phyloP scores from a whole-genome alignment of 2,797 vertebrate genomes.

The Crocodylus rhombifer region DNA sequence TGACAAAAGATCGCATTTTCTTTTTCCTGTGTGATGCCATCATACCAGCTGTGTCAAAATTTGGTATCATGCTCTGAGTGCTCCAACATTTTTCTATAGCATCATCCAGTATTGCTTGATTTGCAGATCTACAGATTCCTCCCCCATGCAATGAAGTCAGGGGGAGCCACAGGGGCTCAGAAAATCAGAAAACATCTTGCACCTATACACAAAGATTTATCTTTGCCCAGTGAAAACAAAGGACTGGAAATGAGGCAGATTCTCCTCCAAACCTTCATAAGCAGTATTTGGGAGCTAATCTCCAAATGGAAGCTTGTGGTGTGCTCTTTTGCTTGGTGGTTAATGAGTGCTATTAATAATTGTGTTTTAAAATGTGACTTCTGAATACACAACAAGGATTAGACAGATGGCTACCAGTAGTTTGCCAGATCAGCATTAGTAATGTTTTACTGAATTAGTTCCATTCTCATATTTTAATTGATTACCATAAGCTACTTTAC shows the following conservation, averaged over 20 bases:
- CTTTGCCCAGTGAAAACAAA: not conserved
- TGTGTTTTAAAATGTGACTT: constrained; percentile 59
- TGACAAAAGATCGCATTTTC: not conserved
- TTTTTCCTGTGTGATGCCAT: not conserved
- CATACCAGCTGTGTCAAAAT: not conserved
- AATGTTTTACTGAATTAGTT: constrained; percentile 64
- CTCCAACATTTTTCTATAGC: constrained; percentile 51
- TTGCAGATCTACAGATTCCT: constrained; percentile 38
- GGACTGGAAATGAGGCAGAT: not conserved
- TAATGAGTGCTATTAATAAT: constrained; percentile 71
- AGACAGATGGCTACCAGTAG: constrained; percentile 71
- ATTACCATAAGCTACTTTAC: constrained; percentile 60
- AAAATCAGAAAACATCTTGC: constrained; percentile 49
- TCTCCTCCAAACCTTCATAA: not conserved
- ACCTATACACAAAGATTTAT: constrained; percentile 15
- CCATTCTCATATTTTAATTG: constrained; percentile 67
- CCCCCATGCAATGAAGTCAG: constrained; percentile 59
- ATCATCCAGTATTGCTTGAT: constrained; percentile 55
- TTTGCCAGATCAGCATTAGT: constrained; percentile 62
- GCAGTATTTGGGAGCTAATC: not conserved
- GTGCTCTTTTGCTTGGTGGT: constrained; percentile 58
- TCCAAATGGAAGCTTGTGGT: constrained; percentile 31
- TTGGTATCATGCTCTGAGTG: not conserved
- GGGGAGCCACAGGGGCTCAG: constrained; percentile 39
- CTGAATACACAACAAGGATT: constrained; percentile 60